Conservation (phyloP, 2,888 invertebrate genomes). For the Hydrotaea cyrtoneurina region DNA sequence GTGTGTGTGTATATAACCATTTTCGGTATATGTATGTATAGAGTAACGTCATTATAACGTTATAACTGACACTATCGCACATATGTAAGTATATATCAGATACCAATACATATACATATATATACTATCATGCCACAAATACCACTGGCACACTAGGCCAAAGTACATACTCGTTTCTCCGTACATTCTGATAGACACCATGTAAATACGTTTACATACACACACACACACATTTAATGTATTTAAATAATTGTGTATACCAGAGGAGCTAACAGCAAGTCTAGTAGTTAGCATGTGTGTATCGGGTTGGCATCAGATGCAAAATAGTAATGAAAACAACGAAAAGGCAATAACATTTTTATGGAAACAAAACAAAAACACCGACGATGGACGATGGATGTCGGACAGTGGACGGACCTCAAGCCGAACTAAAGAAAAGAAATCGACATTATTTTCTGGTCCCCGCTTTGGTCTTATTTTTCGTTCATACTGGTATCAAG, state of each 20-base stretch:
- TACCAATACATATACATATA: not conserved
- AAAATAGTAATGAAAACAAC: constrained; percentile 69
- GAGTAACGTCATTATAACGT: constrained; percentile 60
- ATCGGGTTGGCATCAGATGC: constrained; percentile 60
- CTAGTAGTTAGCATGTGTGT: not conserved
- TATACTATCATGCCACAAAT: constrained; percentile 45
- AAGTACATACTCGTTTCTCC: constrained; percentile 19
- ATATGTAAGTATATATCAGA: not conserved
- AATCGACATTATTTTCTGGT: not conserved
- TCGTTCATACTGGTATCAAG: not conserved
- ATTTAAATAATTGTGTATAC: constrained; percentile 48
- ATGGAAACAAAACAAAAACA: constrained; percentile 41
- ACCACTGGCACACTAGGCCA: constrained; percentile 59
- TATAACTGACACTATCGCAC: constrained; percentile 61
- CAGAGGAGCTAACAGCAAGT: not conserved
- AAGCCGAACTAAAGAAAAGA: not conserved
- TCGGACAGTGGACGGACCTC: no score
- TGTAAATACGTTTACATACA: not conserved
- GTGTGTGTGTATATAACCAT: not conserved
- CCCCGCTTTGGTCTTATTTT: constrained; percentile 7
- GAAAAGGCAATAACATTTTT: constrained; percentile 68
- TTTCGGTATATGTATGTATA: constrained; percentile 1
- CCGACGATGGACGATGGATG: constrained; percentile 8
- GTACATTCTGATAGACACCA: constrained; percentile 4
- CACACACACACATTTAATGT: constrained; percentile 19